These are phyloP conservation scores for Morone chrysops DNA, from an alignment of 2,113 vertebrate genomes.

Conservation along the genomic window DNA sequence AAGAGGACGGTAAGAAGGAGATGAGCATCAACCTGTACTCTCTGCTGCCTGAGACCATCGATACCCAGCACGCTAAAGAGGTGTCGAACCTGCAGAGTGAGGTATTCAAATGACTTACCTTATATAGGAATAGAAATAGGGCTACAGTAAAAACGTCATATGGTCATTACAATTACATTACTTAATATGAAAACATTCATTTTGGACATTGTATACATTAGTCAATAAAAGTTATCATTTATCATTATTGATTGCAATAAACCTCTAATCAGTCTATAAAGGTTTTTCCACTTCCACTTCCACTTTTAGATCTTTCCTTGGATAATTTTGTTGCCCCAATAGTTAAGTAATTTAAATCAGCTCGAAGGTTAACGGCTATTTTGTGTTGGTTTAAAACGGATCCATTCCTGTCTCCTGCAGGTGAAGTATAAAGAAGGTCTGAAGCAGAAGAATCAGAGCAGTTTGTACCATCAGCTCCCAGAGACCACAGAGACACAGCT, in stretches of 20 bases:
- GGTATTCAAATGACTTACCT: slow-evolving; percentile 16
- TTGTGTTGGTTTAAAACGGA: too few species aligned
- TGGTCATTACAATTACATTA: too few species aligned
- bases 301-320: too few species aligned
- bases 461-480: slow-evolving; percentile 75
- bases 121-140: too few species aligned
- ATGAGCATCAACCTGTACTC: slow-evolving; percentile 87
- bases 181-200: too few species aligned
- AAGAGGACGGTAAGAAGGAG: slow-evolving; percentile 82
- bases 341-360: too few species aligned
- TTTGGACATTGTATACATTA: too few species aligned
- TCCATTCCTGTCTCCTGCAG: slow-evolving; percentile 31
- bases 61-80: slow-evolving; percentile 89
- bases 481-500: slow-evolving; percentile 76
- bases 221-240: not conserved
- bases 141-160: too few species aligned
- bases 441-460: slow-evolving; percentile 69
- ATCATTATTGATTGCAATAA: not conserved
- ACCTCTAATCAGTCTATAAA: not conserved
- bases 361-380: too few species aligned
- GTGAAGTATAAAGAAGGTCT: slow-evolving; percentile 68
- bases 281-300: not conserved
- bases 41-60: slow-evolving; percentile 89
- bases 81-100: slow-evolving; percentile 63
- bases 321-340: too few species aligned